phyloP scores from a whole-genome alignment of 2,113 vertebrate species.

The Garra rufa region DNA sequence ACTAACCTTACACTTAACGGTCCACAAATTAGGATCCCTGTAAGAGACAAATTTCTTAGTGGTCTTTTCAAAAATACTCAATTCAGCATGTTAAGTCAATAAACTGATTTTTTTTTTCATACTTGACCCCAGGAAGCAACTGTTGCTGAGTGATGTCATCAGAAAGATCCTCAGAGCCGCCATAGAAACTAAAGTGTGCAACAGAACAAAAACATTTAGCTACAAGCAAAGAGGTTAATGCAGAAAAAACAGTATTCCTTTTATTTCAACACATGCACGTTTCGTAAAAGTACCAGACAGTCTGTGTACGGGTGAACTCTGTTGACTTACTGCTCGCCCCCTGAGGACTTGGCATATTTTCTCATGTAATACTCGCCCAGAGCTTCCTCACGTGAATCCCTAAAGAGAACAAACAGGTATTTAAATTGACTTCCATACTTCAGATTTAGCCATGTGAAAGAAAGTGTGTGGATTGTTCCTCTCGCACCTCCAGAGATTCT shows the following conservation, averaged over 20 bases:
- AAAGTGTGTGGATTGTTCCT: background rate
- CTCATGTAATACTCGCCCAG: slow-evolving; percentile 96
- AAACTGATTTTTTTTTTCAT: slow-evolving; percentile 59
- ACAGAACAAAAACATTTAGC: background rate
- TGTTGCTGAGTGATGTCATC: slow-evolving; percentile 97
- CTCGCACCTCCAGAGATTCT: slow-evolving; percentile 90
- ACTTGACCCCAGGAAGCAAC: slow-evolving; percentile 94
- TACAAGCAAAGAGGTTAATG: background rate
- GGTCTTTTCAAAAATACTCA: background rate
- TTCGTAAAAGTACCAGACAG: background rate
- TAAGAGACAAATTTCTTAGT: slow-evolving; percentile 9
- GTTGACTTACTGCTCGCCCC: slow-evolving; percentile 86
- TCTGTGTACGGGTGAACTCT: background rate
- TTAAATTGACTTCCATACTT: background rate
- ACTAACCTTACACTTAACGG: slow-evolving; percentile 91
- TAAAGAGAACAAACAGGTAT: slow-evolving; percentile 58
- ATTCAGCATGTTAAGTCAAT: background rate
- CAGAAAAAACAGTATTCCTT: background rate
- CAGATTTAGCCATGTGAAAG: background rate
- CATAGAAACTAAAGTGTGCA: slow-evolving; percentile 77
- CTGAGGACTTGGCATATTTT: slow-evolving; percentile 90
- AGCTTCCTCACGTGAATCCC: slow-evolving; percentile 91
- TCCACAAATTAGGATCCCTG: slow-evolving; percentile 96
- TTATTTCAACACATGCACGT: background rate
- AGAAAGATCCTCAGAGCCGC: slow-evolving; percentile 89